phyloP scores from a whole-genome alignment of 1,140 invertebrate species.

The Wiebesia pumilae region DNA sequence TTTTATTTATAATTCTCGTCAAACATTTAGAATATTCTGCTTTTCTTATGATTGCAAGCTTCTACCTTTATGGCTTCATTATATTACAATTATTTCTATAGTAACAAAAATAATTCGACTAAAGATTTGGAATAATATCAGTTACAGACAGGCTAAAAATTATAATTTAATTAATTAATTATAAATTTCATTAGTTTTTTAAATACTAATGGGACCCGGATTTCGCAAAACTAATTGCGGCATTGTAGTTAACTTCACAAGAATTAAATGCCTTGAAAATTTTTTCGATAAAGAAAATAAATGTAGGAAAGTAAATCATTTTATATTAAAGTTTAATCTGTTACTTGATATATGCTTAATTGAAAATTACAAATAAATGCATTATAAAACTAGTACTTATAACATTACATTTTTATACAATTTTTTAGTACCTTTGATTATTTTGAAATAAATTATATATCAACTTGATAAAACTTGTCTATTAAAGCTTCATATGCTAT shows the following conservation, averaged over 20 bases:
- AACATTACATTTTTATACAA: neutral
- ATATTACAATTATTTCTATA: no score
- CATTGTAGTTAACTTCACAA: neutral
- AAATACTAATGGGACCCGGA: neutral
- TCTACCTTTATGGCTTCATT: no score
- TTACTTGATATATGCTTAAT: neutral
- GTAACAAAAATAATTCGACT: no score
- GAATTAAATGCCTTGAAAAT: neutral
- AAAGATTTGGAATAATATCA: no score
- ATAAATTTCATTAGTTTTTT: no score
- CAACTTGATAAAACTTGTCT: slow-evolving; percentile 1
- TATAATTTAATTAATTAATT: no score
- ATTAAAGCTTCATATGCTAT: neutral
- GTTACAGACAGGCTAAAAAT: no score
- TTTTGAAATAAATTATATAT: neutral
- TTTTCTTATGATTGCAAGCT: no score
- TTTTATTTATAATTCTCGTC: no score
- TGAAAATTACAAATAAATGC: slow-evolving; percentile 8
- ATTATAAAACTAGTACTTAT: neutral
- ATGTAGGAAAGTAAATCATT: neutral
- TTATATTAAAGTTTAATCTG: neutral
- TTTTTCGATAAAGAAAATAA: slow-evolving; percentile 2
- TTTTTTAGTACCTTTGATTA: neutral
- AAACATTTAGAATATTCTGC: no score
- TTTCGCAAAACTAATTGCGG: neutral